phyloP scores from a whole-genome alignment of 2,888 invertebrate species.

The Rhagium mordax region DNA sequence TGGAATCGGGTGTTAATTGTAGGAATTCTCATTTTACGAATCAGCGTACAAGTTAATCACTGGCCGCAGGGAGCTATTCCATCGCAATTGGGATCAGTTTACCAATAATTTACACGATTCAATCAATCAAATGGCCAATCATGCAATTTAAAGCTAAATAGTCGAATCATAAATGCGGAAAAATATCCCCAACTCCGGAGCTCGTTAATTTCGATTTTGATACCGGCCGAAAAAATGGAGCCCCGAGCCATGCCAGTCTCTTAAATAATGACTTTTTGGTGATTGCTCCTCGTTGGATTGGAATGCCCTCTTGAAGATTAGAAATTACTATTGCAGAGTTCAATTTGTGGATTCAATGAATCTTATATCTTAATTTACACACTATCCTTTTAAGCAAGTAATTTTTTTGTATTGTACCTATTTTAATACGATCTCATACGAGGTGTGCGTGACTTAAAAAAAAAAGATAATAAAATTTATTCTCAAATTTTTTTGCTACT shows the following conservation, averaged over 20 bases:
- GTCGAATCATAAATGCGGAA: constrained; percentile 37
- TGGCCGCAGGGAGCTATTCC: constrained; percentile 61
- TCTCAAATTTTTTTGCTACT: too few relatives aligned
- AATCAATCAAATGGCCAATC: constrained; percentile 59
- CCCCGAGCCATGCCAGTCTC: background rate
- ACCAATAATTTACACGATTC: constrained; percentile 61
- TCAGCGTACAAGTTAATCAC: constrained; percentile 67
- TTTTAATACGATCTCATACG: too few relatives aligned
- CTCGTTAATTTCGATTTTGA: constrained; percentile 23
- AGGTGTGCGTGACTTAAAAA: too few relatives aligned
- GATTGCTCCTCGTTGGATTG: background rate
- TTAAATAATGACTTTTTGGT: background rate
- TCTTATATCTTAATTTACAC: too few relatives aligned
- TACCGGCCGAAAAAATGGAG: background rate
- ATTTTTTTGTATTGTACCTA: too few relatives aligned
- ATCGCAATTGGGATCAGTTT: constrained; percentile 60
- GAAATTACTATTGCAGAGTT: too few relatives aligned
- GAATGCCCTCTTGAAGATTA: background rate
- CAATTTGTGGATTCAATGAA: too few relatives aligned
- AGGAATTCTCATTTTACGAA: constrained; percentile 69
- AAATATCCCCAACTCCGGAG: constrained; percentile 6
- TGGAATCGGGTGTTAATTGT: constrained; percentile 61
- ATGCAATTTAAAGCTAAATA: constrained; percentile 47
- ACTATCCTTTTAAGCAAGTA: too few relatives aligned
- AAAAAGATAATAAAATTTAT: too few relatives aligned